Evolutionary conservation across 1,140 invertebrate genomes (phyloP).

Genomic region (Lordiphosa clarofinis): DNA sequence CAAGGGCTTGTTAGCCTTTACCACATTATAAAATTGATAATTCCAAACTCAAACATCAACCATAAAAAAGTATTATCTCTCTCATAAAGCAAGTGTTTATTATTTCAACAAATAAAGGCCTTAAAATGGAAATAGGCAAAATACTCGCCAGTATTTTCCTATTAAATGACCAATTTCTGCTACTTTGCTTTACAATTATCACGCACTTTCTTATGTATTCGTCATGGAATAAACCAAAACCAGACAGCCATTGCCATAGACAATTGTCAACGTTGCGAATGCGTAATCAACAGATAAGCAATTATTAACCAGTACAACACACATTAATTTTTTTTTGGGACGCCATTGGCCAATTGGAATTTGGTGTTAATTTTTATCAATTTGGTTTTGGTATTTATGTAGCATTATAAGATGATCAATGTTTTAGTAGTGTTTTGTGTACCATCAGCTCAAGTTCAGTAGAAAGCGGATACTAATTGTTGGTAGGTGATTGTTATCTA

Average conservation of each 20-base stretch:
- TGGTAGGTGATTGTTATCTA: slow-evolving; percentile 10
- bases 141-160: slow-evolving; percentile 18
- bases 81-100: slow-evolving; percentile 33
- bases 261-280: slow-evolving; percentile 6
- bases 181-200: slow-evolving; percentile 45
- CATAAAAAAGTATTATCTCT: slow-evolving; percentile 23
- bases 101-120: slow-evolving; percentile 16
- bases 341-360: slow-evolving; percentile 48
- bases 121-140: slow-evolving; percentile 13
- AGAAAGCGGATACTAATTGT: slow-evolving; percentile 7
- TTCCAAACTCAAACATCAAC: slow-evolving; percentile 11
- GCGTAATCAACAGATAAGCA: slow-evolving; percentile 14
- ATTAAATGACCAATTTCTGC: slow-evolving; percentile 14
- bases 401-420: slow-evolving; percentile 15
- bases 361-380: slow-evolving; percentile 37
- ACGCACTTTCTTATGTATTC: slow-evolving; percentile 15
- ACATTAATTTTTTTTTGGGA: slow-evolving; percentile 9
- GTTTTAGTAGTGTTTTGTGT: slow-evolving; percentile 30
- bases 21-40: background rate
- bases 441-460: slow-evolving; percentile 10
- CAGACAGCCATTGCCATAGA: background rate
- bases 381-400: slow-evolving; percentile 39
- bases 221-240: too few relatives aligned
- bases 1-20: too few relatives aligned
- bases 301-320: background rate